Evolutionary conservation across 2,888 invertebrate species (phyloP), one percentile per base, ranked within the genome.

Genomic region (Prenolepis imparis): DNA sequence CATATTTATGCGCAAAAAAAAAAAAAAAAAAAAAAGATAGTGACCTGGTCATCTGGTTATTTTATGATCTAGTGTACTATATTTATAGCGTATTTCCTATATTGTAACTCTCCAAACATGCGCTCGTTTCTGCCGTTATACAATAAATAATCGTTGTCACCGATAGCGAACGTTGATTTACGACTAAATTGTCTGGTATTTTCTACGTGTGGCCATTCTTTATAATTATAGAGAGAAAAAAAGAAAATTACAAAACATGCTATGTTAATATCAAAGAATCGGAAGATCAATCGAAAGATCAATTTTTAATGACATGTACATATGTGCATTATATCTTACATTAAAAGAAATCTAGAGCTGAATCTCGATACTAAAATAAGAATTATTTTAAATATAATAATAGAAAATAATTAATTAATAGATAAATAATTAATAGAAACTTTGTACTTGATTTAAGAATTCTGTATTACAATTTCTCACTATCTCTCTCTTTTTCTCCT

Each of bases 91-190:
- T 21, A 77, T n/a, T 77, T 66, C 66, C 77, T 77, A 59, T 59
- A 70, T 48, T 9, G 24, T 68, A 59, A 57, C 59, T 68, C 44
- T 32, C 36, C 68, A 59, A 78, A 68, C 67, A 55, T 59, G 78
- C 70, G 78, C 70, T 44, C 32, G 70, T 80, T 80, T 70, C 59
- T 57, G 24, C 18, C 70, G 32, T 70, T 66, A 68, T 70, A 80
- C n/a, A n/a, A n/a, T 80, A 80, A 80, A 80, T 80, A 80, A 80
- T 70, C 44, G 41, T 80, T 80, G 78, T 80, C 78, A 80, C 59
- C 78, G 78, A 80, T 68, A 44, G 44, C 59, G 59, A 80, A 70
- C 44, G 78, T 32, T 80, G 78, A 80, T 80, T 80, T 80, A 80
- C 36, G 70, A 59, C 44, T 80, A 80, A 68, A 80, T 68, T 68